Percentiles rank a stretch among this genome's conserved stretches.
Conservation (phyloP, 2,797 vertebrate species). For the Anabacerthia variegaticeps region DNA sequence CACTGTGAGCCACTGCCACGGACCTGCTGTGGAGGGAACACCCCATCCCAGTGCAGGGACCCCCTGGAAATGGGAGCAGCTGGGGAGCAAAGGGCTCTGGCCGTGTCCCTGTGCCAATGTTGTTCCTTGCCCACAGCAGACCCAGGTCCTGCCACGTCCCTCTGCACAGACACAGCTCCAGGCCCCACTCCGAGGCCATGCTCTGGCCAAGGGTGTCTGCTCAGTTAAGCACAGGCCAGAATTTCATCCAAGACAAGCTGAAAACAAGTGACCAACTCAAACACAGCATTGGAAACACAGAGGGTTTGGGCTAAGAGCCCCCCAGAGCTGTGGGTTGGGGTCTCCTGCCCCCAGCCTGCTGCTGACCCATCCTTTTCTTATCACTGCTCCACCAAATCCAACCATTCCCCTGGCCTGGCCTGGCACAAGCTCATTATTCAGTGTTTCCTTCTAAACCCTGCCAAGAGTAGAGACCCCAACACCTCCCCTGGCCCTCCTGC, state of each 20-base stretch:
- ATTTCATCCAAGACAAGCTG: accelerated
- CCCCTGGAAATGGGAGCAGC: neutral
- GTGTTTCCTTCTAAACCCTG: neutral
- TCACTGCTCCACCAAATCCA: neutral
- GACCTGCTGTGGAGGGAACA: neutral
- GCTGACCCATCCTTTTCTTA: accelerated
- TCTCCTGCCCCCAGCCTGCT: neutral
- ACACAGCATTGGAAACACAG: accelerated
- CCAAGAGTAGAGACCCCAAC: accelerated
- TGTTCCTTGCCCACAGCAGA: accelerated
- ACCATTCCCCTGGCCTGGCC: too few species aligned
- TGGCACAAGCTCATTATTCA: accelerated
- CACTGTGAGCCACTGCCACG: neutral
- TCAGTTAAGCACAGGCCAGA: neutral
- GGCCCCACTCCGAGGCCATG: accelerated
- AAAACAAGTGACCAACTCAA: neutral
- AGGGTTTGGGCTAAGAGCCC: neutral
- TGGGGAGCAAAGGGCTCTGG: neutral
- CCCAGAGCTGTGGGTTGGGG: accelerated
- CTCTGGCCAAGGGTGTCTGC: accelerated
- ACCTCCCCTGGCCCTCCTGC: accelerated
- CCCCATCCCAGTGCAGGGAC: neutral
- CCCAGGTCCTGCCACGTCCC: accelerated
- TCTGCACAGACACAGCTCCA: neutral
- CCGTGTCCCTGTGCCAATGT: accelerated